A percentile compares a stretch with the other conserved stretches of the same genome.
These are phyloP conservation scores for Chrysolina haemoptera DNA, from an alignment of 2,888 invertebrate species.

Conservation along the genomic window DNA sequence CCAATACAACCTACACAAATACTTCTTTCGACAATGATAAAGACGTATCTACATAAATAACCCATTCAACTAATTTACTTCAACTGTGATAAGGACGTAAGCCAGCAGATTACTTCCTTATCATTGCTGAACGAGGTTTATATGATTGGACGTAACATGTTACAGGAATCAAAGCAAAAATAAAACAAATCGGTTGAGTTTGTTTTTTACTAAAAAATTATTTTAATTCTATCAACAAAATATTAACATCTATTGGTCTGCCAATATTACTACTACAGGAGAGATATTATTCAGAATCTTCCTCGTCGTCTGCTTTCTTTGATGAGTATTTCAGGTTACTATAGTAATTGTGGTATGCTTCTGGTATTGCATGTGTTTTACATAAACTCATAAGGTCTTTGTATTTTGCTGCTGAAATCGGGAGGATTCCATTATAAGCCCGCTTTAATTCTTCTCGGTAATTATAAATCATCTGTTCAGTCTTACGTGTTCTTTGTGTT, in stretches of 20 bases:
- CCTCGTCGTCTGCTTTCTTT: conserved; percentile 1
- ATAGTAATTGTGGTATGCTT: conserved; percentile 1
- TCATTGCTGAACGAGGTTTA: neutral
- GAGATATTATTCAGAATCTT: conserved; percentile 1
- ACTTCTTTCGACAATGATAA: neutral
- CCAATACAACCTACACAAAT: neutral
- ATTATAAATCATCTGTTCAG: conserved; percentile 1
- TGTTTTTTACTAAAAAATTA: neutral
- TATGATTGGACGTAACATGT: neutral
- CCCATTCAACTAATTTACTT: neutral
- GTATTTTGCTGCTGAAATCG: conserved; percentile 5
- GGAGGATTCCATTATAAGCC: neutral
- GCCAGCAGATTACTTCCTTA: neutral
- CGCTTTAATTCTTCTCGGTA: conserved; percentile 3
- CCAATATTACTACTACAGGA: neutral
- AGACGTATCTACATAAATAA: neutral
- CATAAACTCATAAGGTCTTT: conserved; percentile 13
- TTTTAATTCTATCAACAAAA: neutral
- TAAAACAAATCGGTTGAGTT: conserved; percentile 2
- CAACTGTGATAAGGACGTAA: conserved; percentile 11
- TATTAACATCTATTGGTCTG: neutral
- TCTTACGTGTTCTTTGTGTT: neutral
- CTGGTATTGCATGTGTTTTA: conserved; percentile 5
- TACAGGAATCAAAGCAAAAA: neutral
- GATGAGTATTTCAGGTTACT: neutral